phyloP scores from a whole-genome alignment of 2,888 invertebrate species.

The Lycocerus yunnanus region DNA sequence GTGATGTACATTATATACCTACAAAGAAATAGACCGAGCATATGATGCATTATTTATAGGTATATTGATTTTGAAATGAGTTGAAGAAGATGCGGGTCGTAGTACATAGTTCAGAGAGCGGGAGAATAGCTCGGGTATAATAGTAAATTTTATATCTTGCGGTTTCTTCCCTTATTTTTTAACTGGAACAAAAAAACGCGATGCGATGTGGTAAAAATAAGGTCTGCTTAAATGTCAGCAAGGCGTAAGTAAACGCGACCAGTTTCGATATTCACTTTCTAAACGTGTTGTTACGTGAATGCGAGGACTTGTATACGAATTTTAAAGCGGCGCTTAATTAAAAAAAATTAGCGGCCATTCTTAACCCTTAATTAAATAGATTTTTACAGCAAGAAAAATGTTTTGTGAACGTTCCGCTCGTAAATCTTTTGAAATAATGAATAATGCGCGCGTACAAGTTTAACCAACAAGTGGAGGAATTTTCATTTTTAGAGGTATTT shows the following conservation, averaged over 20 bases:
- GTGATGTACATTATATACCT: constrained; percentile 5
- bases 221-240: constrained; percentile 10
- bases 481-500: constrained; percentile 1
- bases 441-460: constrained; percentile 5
- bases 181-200: constrained; percentile 1
- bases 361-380: constrained; percentile 18
- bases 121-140: no score
- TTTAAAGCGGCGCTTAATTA: neutral
- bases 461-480: constrained; percentile 6
- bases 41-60: constrained; percentile 47
- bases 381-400: constrained; percentile 6
- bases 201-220: neutral
- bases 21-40: constrained; percentile 29
- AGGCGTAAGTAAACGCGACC: neutral
- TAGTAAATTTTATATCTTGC: constrained; percentile 27
- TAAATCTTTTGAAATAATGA: constrained; percentile 21
- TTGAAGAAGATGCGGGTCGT: constrained; percentile 30
- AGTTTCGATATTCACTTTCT: neutral
- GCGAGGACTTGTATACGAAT: neutral
- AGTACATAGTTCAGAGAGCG: constrained; percentile 19
- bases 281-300: neutral
- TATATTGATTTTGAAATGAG: constrained; percentile 46
- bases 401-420: constrained; percentile 12
- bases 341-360: constrained; percentile 10
- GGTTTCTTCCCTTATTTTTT: constrained; percentile 11